Evolutionary conservation across 2,113 vertebrate species (phyloP).

Genomic region (Nannospalax galili): DNA sequence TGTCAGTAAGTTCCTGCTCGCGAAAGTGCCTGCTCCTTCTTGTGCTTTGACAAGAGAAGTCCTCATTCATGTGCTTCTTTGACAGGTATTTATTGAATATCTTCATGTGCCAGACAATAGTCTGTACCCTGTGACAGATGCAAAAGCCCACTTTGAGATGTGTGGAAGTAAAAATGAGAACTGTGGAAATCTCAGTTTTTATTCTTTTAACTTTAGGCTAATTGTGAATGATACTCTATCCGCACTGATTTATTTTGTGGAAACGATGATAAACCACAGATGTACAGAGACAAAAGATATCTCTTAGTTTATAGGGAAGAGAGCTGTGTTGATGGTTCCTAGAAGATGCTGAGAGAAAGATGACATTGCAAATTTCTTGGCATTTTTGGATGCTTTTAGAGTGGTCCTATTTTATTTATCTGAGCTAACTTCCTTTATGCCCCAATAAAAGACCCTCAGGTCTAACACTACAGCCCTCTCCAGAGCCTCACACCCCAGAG

Average conservation of each 20-base stretch:
- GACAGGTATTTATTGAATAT: not conserved
- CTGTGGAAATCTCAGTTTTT: not conserved
- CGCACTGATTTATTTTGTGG: constrained; percentile 4
- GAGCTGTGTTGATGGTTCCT: constrained; percentile 29
- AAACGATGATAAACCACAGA: not conserved
- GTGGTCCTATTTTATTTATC: not conserved
- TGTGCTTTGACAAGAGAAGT: not conserved
- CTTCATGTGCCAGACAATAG: not conserved
- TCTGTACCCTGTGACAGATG: not conserved
- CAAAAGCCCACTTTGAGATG: not conserved
- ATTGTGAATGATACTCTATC: not conserved
- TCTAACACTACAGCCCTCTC: not conserved
- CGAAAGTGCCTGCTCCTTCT: not conserved
- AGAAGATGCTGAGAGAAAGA: constrained; percentile 39
- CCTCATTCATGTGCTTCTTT: not conserved
- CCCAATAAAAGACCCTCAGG: not conserved
- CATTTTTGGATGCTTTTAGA: constrained; percentile 1
- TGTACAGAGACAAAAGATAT: not conserved
- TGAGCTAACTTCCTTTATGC: not conserved
- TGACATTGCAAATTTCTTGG: not conserved
- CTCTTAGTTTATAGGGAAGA: not conserved
- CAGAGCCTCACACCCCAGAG: not conserved
- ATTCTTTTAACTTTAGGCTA: not conserved
- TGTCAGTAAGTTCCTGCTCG: not conserved
- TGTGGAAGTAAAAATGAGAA: constrained; percentile 26